phyloP scores from a whole-genome alignment of 2,888 invertebrate genomes.

The Lepeophtheirus nordmannii region DNA sequence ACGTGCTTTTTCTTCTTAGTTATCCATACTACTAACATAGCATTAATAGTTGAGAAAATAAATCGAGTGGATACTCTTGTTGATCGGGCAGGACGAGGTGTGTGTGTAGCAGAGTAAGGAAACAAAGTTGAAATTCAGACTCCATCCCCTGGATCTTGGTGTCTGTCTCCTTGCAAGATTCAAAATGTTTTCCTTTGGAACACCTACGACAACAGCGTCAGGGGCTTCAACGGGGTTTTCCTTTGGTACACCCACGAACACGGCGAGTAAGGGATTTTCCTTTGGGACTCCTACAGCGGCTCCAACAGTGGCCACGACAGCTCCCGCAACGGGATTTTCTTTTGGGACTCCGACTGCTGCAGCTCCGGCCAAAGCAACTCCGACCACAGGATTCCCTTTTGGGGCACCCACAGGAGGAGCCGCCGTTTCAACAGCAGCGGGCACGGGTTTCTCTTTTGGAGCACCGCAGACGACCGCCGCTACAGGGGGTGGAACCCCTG shows the following conservation, averaged over 20 bases:
- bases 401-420: conserved; percentile 26
- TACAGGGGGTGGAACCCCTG: background rate
- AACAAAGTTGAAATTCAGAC: too few relatives aligned
- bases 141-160: too few relatives aligned
- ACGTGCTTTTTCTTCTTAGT: too few relatives aligned
- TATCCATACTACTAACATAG: too few relatives aligned
- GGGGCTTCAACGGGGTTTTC: conserved; percentile 28
- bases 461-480: conserved; percentile 24
- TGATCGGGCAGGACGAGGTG: too few relatives aligned
- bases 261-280: conserved; percentile 28
- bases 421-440: conserved; percentile 27
- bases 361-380: conserved; percentile 26
- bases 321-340: conserved; percentile 27
- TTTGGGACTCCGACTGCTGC: conserved; percentile 26
- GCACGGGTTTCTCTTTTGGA: conserved; percentile 26
- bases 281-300: conserved; percentile 28
- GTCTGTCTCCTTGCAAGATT: too few relatives aligned
- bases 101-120: too few relatives aligned
- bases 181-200: background rate
- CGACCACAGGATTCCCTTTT: conserved; percentile 27
- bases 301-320: conserved; percentile 27
- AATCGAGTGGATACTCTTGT: too few relatives aligned
- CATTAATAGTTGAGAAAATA: too few relatives aligned
- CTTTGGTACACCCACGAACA: conserved; percentile 29
- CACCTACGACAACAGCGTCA: conserved; percentile 8